These are phyloP conservation scores for Nephrocerus scutellatus DNA, from an alignment of 2,888 invertebrate species.

Conservation along the genomic window DNA sequence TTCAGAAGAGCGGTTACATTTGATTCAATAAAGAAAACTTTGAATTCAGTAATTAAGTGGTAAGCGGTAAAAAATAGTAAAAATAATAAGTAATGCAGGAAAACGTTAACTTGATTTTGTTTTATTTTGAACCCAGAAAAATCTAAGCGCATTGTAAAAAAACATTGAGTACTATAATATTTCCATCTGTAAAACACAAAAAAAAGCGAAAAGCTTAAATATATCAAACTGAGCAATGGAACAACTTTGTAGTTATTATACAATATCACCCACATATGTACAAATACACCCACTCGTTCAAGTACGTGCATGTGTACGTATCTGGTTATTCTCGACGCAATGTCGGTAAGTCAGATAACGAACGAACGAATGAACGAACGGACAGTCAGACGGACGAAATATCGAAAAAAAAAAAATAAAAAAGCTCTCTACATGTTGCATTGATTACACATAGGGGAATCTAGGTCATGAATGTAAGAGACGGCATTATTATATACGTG, in stretches of 20 bases:
- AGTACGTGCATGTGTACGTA: slow-evolving; percentile 3
- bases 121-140: neutral
- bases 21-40: too few relatives aligned
- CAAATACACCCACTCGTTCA: slow-evolving; percentile 1
- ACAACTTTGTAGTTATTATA: slow-evolving; percentile 10
- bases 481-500: slow-evolving; percentile 40
- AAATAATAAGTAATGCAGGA: too few relatives aligned
- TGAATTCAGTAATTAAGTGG: too few relatives aligned
- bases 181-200: too few relatives aligned
- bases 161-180: slow-evolving; percentile 4
- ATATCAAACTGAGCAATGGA: slow-evolving; percentile 6
- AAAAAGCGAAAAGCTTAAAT: slow-evolving; percentile 3
- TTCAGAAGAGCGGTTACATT: too few relatives aligned
- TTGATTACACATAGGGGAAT: slow-evolving; percentile 44
- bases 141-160: neutral
- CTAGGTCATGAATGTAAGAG: slow-evolving; percentile 49
- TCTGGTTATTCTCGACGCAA: slow-evolving; percentile 7
- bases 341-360: slow-evolving; percentile 4
- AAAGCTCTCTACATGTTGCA: slow-evolving; percentile 42
- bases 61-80: too few relatives aligned
- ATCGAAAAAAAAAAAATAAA: neutral
- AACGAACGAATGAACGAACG: slow-evolving; percentile 2
- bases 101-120: slow-evolving; percentile 1
- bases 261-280: slow-evolving; percentile 7
- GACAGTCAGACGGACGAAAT: neutral